Percentiles rank a stretch among this genome's conserved stretches.
phyloP scores from a whole-genome alignment of 2,797 vertebrate species.

The Orientallactaga sibirica region DNA sequence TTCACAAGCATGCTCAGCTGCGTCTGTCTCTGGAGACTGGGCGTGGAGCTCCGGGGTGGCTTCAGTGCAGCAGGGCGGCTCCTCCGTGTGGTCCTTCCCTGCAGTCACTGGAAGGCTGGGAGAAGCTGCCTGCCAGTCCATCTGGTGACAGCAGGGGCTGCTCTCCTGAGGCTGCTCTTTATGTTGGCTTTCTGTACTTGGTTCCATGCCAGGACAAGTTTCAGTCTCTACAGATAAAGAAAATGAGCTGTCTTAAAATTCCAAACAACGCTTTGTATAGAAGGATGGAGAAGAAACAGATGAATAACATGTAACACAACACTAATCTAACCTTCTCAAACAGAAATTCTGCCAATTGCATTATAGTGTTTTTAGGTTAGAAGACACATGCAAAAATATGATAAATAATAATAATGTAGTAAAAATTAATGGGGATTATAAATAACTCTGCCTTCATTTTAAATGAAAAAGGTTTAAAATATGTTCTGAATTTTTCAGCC shows the following conservation, averaged over 20 bases:
- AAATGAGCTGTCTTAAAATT: conserved; percentile 82
- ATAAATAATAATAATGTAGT: conserved; percentile 29
- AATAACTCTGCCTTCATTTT: conserved; percentile 32
- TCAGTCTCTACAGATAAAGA: conserved; percentile 86
- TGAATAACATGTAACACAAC: conserved; percentile 65
- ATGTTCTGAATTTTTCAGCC: neutral
- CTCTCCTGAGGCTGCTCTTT: conserved; percentile 62
- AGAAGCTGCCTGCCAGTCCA: conserved; percentile 65
- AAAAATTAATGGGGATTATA: neutral
- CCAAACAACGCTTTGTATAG: conserved; percentile 79
- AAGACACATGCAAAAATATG: neutral
- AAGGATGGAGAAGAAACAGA: conserved; percentile 50
- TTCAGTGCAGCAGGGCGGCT: conserved; percentile 82
- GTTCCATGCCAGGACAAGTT: conserved; percentile 80
- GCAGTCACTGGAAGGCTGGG: conserved; percentile 67
- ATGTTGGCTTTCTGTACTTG: conserved; percentile 77
- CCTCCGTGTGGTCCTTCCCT: conserved; percentile 84
- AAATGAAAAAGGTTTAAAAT: conserved; percentile 16
- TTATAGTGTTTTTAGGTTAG: neutral
- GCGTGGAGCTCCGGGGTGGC: conserved; percentile 82
- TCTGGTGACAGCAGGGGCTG: conserved; percentile 57
- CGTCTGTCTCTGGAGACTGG: conserved; percentile 84
- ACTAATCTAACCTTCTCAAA: conserved; percentile 67
- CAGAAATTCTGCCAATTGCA: conserved; percentile 59
- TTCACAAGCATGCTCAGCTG: conserved; percentile 80